Conservation (phyloP, 2,113 vertebrate genomes). For the human region GRCh38 chr17:1882501-1883000, state of each 20-base stretch:
- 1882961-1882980: conserved; percentile 81
- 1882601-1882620: too few relatives aligned
- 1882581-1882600: too few relatives aligned
- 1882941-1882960: conserved; percentile 62
- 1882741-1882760: neutral
- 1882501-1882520: too few relatives aligned
- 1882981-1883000: conserved; percentile 82
- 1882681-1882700: neutral
- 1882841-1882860: neutral
- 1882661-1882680: too few relatives aligned
- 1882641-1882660: too few relatives aligned
- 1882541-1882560: too few relatives aligned
- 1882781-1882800: neutral
- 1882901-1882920: neutral
- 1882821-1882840: neutral
- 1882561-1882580: too few relatives aligned
- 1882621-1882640: too few relatives aligned
- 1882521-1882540: too few relatives aligned
- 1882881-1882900: neutral
- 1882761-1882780: neutral
- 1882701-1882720: conserved; percentile 21
- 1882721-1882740: neutral
- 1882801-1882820: neutral
- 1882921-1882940: neutral
- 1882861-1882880: neutral